Conservation (phyloP, 2,113 vertebrate species). For the Nibea coibor region DNA sequence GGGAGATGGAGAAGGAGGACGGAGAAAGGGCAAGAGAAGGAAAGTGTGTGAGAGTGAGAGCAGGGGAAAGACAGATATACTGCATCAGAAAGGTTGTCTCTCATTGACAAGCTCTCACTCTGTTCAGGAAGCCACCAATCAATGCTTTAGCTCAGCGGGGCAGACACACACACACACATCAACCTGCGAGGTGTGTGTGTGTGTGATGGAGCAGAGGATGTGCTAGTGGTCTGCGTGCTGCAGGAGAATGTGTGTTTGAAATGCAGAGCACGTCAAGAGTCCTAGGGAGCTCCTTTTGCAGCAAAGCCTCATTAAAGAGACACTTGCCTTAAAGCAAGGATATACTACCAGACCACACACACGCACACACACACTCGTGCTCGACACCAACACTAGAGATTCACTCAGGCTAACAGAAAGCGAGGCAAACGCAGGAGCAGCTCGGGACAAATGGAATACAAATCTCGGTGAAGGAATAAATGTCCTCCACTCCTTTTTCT, state of each 20-base stretch:
- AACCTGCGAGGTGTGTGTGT: slow-evolving; percentile 5
- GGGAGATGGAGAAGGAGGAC: slow-evolving; percentile 40
- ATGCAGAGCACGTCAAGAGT: slow-evolving; percentile 75
- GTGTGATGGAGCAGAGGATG: slow-evolving; percentile 28
- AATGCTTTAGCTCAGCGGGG: slow-evolving; percentile 33
- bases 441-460: slow-evolving; percentile 44
- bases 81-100: slow-evolving; percentile 62
- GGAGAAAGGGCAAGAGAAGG: slow-evolving; percentile 17
- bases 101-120: slow-evolving; percentile 70
- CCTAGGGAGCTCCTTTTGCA: slow-evolving; percentile 69
- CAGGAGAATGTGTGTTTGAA: slow-evolving; percentile 65
- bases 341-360: slow-evolving; percentile 70
- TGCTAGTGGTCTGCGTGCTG: slow-evolving; percentile 19
- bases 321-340: slow-evolving; percentile 74
- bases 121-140: slow-evolving; percentile 68
- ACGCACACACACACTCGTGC: slow-evolving; percentile 29
- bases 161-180: slow-evolving; percentile 13
- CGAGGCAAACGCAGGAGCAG: slow-evolving; percentile 8
- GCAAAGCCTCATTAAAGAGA: slow-evolving; percentile 81
- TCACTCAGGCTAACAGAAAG: slow-evolving; percentile 32
- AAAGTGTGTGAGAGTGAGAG: slow-evolving; percentile 12
- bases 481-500: slow-evolving; percentile 11
- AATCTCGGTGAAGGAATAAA: slow-evolving; percentile 39
- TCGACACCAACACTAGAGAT: slow-evolving; percentile 18
- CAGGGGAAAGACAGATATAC: slow-evolving; percentile 38